These are phyloP conservation scores for Argyresthia goedartella DNA, from an alignment of 2,888 invertebrate species.

Conservation along the genomic window DNA sequence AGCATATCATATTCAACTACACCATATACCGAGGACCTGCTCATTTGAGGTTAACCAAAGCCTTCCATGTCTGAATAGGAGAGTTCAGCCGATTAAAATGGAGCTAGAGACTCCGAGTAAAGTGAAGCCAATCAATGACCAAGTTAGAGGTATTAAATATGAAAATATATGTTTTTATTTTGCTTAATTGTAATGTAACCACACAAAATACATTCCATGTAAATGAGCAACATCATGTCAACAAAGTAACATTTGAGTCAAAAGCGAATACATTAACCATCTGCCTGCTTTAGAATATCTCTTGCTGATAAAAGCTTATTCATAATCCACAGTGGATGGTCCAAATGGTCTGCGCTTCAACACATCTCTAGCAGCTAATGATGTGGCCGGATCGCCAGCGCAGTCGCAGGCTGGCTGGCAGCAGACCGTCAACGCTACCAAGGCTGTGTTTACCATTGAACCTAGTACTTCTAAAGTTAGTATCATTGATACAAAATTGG, in stretches of 20 bases:
- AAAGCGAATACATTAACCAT: no score
- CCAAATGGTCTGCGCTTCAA: conserved; percentile 68
- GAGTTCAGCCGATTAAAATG: conserved; percentile 43
- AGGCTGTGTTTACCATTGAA: conserved; percentile 77
- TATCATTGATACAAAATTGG: not conserved
- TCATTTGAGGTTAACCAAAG: conserved; percentile 76
- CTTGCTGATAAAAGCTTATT: no score
- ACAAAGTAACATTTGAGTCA: no score
- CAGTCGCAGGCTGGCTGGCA: conserved; percentile 55
- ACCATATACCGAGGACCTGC: conserved; percentile 38
- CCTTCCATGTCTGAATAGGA: conserved; percentile 62
- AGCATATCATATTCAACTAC: conserved; percentile 23
- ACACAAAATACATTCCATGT: no score
- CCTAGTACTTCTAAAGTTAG: conserved; percentile 72
- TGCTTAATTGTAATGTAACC: no score
- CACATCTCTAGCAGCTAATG: conserved; percentile 47
- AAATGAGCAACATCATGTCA: no score
- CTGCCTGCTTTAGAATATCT: no score
- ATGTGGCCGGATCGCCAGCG: conserved; percentile 45
- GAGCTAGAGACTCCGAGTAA: conserved; percentile 55
- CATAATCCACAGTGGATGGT: conserved; percentile 48
- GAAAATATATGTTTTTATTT: not conserved
- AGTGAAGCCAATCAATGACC: conserved; percentile 49
- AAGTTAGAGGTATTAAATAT: conserved; percentile 56
- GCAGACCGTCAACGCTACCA: conserved; percentile 73